phyloP scores from a whole-genome alignment of 2,888 invertebrate species.

The Rotaria magnacalcarata region DNA sequence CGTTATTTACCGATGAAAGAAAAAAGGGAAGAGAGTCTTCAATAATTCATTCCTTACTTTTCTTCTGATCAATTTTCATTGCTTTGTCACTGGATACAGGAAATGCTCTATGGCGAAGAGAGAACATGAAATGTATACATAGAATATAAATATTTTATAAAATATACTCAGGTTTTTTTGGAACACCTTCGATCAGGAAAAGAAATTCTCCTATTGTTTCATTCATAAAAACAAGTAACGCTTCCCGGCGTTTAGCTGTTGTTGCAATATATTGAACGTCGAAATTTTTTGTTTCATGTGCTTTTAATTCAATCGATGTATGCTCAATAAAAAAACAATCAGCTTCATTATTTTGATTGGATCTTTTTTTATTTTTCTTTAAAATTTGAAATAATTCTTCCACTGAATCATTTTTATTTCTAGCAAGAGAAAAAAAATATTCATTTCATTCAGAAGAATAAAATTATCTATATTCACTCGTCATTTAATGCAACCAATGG shows the following conservation, averaged over 20 bases:
- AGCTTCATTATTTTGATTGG: not conserved
- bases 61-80: not conserved
- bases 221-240: constrained; percentile 53
- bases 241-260: constrained; percentile 32
- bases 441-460: not conserved
- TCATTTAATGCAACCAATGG: not conserved
- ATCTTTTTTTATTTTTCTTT: not conserved
- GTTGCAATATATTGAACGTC: constrained; percentile 28
- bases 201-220: constrained; percentile 57
- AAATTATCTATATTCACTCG: not conserved
- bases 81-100: not conserved
- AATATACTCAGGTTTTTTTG: constrained; percentile 52
- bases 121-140: not conserved
- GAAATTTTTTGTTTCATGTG: constrained; percentile 21
- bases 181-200: constrained; percentile 55
- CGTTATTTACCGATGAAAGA: too few species aligned
- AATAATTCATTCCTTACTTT: not conserved
- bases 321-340: constrained; percentile 32
- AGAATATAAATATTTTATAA: not conserved
- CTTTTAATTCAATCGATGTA: not conserved
- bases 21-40: not conserved
- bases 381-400: constrained; percentile 15
- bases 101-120: not conserved
- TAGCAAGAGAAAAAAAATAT: not conserved
- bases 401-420: not conserved